phyloP scores from a whole-genome alignment of 2,113 vertebrate species.

The Gallinago undulata region DNA sequence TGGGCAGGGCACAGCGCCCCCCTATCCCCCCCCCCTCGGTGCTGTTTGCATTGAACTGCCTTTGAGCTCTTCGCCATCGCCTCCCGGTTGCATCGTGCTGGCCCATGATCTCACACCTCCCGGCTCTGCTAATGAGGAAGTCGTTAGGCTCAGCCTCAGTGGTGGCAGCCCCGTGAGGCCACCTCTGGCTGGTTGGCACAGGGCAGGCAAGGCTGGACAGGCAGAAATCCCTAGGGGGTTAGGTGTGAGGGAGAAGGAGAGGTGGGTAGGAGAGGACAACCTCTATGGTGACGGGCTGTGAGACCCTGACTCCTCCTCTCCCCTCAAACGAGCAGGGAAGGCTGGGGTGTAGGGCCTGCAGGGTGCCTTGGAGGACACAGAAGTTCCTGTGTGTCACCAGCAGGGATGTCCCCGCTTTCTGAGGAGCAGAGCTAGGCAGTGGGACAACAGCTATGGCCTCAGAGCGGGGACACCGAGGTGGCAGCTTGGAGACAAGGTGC shows the following conservation, averaged over 20 bases:
- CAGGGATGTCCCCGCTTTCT: neutral
- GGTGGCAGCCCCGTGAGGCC: neutral
- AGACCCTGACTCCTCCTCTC: neutral
- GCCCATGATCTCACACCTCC: neutral
- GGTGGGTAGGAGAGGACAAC: neutral
- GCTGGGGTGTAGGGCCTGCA: neutral
- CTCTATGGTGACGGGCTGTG: neutral
- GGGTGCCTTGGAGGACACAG: rapidly evolving
- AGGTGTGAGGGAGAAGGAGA: neutral
- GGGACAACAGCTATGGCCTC: neutral
- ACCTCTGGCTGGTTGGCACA: neutral
- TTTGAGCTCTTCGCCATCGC: rapidly evolving
- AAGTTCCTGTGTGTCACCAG: neutral
- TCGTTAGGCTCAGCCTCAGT: neutral
- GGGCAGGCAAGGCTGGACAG: neutral
- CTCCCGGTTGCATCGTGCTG: rapidly evolving
- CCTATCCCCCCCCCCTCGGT: no score
- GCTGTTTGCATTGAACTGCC: neutral
- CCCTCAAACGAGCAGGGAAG: neutral
- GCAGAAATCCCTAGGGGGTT: neutral
- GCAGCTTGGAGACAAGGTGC: neutral
- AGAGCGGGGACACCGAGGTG: rapidly evolving
- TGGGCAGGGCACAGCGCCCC: neutral
- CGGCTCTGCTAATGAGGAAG: neutral
- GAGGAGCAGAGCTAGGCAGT: neutral